Evolutionary conservation across 2,797 vertebrate genomes (phyloP), one percentile per base, ranked within the genome.

Genomic region (Phalloptychus januarius): DNA sequence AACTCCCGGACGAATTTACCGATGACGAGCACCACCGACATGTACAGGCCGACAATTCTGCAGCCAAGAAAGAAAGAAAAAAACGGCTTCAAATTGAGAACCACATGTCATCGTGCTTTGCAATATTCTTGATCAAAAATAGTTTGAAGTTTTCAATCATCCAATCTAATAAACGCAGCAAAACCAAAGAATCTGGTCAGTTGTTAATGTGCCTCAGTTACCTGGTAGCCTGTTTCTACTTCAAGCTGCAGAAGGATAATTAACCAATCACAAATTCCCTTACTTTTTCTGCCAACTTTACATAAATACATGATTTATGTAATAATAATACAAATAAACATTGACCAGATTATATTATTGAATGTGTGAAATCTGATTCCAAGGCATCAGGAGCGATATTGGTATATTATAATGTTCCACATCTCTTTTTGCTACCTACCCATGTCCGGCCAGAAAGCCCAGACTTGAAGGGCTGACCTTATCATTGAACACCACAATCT

Each of bases 381-480:
- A 11, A 25, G 46, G 28, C 16, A 36, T 18, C 1, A 71, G 36
- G 16, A 72, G 31, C n/a, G 73, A 6, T 25, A 18, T 12, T 20
- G 0, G 10, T 63, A 20, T 8, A 36, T 36, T 3, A 5, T 38
- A 23, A 65, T n/a, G 33, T 44, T 33, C 50, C 6, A 1, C 31
- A 25, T 16, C 20, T 50, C 7, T 38, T 11, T 25, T 67, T 33
- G 38, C 58, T 76, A 86, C 96, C 70, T 90, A 96, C 96, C 96
- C 94, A 0, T 97, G 95, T 90, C 96, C 96, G 1, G 94, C 96
- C 77, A 97, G 90, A 80, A 97, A 97, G 65, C 96, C 96, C 88
- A 96, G 87, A 77, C 95, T 97, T 76, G 95, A 89, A 20, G 97
- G 96, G 84, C 96, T 97, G 89, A 96, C 97, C 93, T 96, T 97